Evolutionary conservation across 2,888 invertebrate genomes (phyloP), one percentile per base, ranked within the genome.

Genomic region (Scaptomyza caliginosa): DNA sequence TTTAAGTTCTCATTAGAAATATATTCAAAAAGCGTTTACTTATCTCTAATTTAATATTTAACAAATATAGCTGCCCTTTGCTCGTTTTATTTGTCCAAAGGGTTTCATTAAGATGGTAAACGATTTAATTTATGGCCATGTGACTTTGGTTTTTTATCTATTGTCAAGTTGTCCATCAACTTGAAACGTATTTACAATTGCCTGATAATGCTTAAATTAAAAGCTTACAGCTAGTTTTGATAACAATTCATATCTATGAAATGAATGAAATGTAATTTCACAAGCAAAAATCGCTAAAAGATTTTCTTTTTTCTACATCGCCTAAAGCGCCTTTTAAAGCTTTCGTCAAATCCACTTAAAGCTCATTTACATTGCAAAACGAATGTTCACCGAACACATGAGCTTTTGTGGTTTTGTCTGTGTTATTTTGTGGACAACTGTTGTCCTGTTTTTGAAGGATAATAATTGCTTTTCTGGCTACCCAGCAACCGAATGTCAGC

Each of bases 381-480:
- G 23, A 34, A 34, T 36, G 21, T 43, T 32, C 32, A 21, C 13
- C 38, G 36, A 49, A 51, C 48, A 51, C 60, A 34, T 45, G 59
- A 45, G 59, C 62, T 56, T 54, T 17, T 75, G 49, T 42, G 64
- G 64, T 36, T 63, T 43, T 30, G 16, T 4, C 7, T 42, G 13
- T 40, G 8, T 13, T 28, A 8, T 57, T 26, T 57, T 43, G 50
- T 54, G 57, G 48, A 67, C 76, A 77, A 74, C 77, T 64, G 74
- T 64, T 76, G 67, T 74, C 39, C 48, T 72, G 63, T 63, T n/a
- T n/a, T n/a, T 70, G 58, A 63, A 65, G 78, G 78, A 86, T 81
- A 74, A 86, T 83, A 86, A 83, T 86, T 86, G 86, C 63, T 75
- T 51, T 68, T 51, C 57, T 34, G 16, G 57, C 48, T 55, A 36